Evolutionary conservation across 2,113 vertebrate species (phyloP).

Genomic region (Hippocampus mohnikei): DNA sequence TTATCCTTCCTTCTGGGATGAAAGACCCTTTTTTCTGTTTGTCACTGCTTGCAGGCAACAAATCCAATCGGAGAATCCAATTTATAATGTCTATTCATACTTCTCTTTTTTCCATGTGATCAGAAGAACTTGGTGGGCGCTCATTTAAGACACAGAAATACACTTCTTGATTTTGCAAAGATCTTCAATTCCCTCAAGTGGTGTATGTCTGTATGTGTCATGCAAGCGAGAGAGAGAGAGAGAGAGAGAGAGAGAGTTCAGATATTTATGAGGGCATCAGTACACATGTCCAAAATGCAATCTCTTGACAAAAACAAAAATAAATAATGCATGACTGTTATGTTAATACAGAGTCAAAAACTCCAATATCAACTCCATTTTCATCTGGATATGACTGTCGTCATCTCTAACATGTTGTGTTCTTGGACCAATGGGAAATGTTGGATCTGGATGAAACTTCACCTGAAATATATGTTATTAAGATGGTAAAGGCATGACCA

Average conservation of each 20-base stretch:
- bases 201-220: constrained; percentile 26
- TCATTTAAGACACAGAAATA: constrained; percentile 48
- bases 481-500: too few relatives aligned
- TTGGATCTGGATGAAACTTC: too few relatives aligned
- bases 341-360: background rate
- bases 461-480: too few relatives aligned
- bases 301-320: background rate
- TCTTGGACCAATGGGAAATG: background rate
- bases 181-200: constrained; percentile 43
- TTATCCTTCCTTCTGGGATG: constrained; percentile 52
- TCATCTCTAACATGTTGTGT: background rate
- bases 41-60: constrained; percentile 59
- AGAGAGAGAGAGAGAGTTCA: background rate
- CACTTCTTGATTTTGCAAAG: constrained; percentile 63
- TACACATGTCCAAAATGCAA: background rate
- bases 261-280: background rate
- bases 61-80: constrained; percentile 64
- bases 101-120: constrained; percentile 53
- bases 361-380: background rate
- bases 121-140: constrained; percentile 28
- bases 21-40: constrained; percentile 45
- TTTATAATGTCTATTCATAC: constrained; percentile 68
- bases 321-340: too few relatives aligned
- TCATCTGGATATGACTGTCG: background rate
- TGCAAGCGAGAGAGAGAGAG: background rate